Evolutionary conservation across 53 echinoderm and acorn worm genomes (phyloP).

Genomic region (Actinopyga echinites): DNA sequence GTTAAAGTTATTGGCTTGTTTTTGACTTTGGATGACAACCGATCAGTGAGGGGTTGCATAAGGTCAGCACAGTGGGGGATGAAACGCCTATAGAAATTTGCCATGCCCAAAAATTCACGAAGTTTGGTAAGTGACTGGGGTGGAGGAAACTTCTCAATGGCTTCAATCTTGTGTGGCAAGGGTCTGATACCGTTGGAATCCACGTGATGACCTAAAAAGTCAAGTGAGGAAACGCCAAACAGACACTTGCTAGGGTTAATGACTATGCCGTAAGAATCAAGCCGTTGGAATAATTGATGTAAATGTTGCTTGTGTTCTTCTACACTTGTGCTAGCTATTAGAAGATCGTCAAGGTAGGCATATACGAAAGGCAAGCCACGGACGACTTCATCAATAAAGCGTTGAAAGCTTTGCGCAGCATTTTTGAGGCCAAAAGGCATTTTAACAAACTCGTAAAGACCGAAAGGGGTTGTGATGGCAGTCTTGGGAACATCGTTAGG

Average conservation of each 20-base stretch:
- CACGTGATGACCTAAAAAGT: conserved; percentile 37
- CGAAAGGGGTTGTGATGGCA: conserved; percentile 40
- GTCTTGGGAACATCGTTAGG: conserved; percentile 44
- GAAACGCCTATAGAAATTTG: conserved; percentile 46
- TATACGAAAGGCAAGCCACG: too few relatives aligned
- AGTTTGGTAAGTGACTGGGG: conserved; percentile 5
- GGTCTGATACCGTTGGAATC: conserved; percentile 10
- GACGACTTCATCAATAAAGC: too few relatives aligned
- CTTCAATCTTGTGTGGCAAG: conserved; percentile 12
- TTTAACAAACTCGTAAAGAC: too few relatives aligned
- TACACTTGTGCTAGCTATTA: too few relatives aligned
- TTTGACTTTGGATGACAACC: neutral
- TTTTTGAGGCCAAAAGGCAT: too few relatives aligned
- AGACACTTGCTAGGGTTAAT: conserved; percentile 13
- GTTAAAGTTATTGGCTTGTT: neutral
- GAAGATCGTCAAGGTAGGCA: too few relatives aligned
- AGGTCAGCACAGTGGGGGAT: conserved; percentile 37
- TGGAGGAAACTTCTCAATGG: neutral
- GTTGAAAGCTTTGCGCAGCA: too few relatives aligned
- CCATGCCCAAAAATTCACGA: conserved; percentile 31
- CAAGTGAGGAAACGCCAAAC: neutral
- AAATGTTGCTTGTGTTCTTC: too few relatives aligned
- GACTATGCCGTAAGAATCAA: too few relatives aligned
- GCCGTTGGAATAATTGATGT: too few relatives aligned
- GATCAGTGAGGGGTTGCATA: conserved; percentile 38